Percentiles rank a stretch among this genome's conserved stretches.
Evolutionary conservation across 2,797 vertebrate species (phyloP).

Genomic region (Cyclopterus lumpus): DNA sequence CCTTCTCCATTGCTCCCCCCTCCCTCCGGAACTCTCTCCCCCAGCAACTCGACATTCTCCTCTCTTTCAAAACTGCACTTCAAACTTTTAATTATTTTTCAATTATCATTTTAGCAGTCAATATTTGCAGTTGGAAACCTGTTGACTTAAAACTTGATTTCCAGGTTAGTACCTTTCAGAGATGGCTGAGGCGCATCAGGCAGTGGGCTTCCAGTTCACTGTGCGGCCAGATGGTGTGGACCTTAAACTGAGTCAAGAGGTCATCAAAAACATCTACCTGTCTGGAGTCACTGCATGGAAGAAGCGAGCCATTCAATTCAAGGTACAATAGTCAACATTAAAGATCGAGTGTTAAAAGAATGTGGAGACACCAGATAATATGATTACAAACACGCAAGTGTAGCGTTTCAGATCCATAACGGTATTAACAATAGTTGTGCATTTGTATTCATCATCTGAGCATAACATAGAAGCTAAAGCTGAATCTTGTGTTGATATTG

Average conservation of each 20-base stretch:
- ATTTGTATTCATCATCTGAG: neutral
- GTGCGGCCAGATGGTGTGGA: slow-evolving; percentile 93
- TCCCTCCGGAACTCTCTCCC: no score
- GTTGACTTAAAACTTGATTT: slow-evolving; percentile 2
- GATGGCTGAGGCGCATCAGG: slow-evolving; percentile 98
- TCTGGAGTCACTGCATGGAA: slow-evolving; percentile 91
- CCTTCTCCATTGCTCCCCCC: no score
- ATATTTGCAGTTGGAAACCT: neutral
- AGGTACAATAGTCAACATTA: slow-evolving; percentile 76
- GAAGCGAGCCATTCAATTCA: slow-evolving; percentile 89
- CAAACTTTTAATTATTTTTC: neutral
- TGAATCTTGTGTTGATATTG: neutral
- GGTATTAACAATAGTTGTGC: neutral
- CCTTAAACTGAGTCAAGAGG: slow-evolving; percentile 90
- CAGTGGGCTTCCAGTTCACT: slow-evolving; percentile 96
- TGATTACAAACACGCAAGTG: neutral
- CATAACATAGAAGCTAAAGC: neutral
- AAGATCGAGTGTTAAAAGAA: neutral
- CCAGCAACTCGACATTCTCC: no score
- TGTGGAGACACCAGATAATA: neutral
- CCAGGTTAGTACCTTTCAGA: slow-evolving; percentile 14
- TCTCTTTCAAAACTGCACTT: no score
- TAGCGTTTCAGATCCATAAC: neutral
- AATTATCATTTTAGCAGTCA: neutral
- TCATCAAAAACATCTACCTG: slow-evolving; percentile 90